Percentiles rank a stretch among this genome's conserved stretches.
phyloP scores from a whole-genome alignment of 2,888 invertebrate genomes.

The Nemotelus pantherinus region DNA sequence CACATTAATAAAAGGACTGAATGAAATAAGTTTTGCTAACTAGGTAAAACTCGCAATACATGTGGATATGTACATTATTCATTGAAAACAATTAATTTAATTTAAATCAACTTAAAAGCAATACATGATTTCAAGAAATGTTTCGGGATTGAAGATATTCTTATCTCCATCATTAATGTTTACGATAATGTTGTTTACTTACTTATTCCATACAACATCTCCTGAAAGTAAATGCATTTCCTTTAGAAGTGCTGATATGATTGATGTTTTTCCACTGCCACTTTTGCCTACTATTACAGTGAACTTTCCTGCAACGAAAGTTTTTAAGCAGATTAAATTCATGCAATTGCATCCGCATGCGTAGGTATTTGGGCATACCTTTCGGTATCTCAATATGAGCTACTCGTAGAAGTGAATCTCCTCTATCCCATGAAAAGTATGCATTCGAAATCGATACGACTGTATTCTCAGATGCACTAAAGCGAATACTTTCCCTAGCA shows the following conservation, averaged over 20 bases:
- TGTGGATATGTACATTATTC: too few species aligned
- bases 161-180: too few species aligned
- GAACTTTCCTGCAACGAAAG: constrained; percentile 68
- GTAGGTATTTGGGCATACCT: constrained; percentile 55
- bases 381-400: constrained; percentile 64
- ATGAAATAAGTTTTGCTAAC: too few species aligned
- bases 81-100: too few species aligned
- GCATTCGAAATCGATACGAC: constrained; percentile 61
- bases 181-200: constrained; percentile 56
- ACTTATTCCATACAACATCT: constrained; percentile 73
- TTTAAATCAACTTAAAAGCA: too few species aligned
- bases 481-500: constrained; percentile 52
- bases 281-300: constrained; percentile 82
- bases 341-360: not conserved
- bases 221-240: constrained; percentile 79
- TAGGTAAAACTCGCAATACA: too few species aligned
- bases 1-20: too few species aligned
- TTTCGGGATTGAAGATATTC: too few species aligned
- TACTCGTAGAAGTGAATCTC: constrained; percentile 56
- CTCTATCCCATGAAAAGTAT: constrained; percentile 58
- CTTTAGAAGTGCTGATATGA: constrained; percentile 79
- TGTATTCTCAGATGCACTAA: constrained; percentile 62
- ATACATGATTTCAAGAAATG: too few species aligned
- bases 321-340: not conserved
- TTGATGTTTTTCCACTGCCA: constrained; percentile 83